phyloP scores from a whole-genome alignment of 1,140 invertebrate species.

The Euschistus heros region DNA sequence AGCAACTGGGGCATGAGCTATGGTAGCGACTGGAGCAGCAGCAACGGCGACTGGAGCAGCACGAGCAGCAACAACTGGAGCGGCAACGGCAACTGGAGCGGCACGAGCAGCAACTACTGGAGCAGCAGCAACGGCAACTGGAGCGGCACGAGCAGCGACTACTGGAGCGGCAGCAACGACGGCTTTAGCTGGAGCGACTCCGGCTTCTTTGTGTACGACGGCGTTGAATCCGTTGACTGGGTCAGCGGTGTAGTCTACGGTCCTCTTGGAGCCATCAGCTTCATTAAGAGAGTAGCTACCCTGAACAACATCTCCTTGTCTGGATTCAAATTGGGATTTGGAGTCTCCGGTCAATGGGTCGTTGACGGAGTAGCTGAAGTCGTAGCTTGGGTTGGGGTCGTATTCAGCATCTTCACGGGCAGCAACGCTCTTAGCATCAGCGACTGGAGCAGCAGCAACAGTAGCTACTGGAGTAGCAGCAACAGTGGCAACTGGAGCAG shows the following conservation, averaged over 20 bases:
- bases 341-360: constrained; percentile 33
- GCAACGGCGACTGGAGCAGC: constrained; percentile 14
- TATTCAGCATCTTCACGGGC: constrained; percentile 6
- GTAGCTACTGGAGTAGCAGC: neutral
- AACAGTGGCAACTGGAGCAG: constrained; percentile 4
- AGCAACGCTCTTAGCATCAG: constrained; percentile 31
- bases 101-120: neutral
- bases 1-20: constrained; percentile 18
- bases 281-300: constrained; percentile 26
- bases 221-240: neutral
- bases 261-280: constrained; percentile 29
- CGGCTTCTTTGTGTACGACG: neutral
- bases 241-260: neutral
- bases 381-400: constrained; percentile 29
- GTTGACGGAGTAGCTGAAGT: constrained; percentile 34
- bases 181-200: neutral
- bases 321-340: constrained; percentile 32
- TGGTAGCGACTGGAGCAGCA: neutral
- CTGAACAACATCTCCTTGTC: constrained; percentile 22
- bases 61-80: neutral
- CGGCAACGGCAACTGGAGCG: neutral
- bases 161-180: neutral
- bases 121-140: neutral
- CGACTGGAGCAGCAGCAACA: constrained; percentile 11
- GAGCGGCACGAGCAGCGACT: neutral